Conservation (phyloP, 1,140 invertebrate species). For the Anagrus nilaparvatae region DNA sequence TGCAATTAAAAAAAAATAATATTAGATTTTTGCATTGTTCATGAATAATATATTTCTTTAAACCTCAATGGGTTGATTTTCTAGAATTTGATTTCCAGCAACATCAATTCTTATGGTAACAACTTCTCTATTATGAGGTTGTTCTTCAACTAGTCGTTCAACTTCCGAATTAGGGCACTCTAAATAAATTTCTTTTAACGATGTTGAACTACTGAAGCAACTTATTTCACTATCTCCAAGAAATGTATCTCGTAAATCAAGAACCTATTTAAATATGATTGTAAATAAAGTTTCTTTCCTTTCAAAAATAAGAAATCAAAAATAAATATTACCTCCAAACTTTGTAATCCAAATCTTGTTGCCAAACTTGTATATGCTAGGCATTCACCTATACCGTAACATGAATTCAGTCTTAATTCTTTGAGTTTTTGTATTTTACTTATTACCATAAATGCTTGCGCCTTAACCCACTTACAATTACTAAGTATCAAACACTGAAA, state of each 20-base stretch:
- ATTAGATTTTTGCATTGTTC: too few species aligned
- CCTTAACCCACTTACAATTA: conserved; percentile 59
- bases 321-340: conserved; percentile 44
- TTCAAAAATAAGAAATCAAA: not conserved
- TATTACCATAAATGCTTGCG: conserved; percentile 55
- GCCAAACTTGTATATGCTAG: conserved; percentile 65
- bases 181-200: conserved; percentile 51
- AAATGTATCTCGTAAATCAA: conserved; percentile 55
- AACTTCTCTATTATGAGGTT: conserved; percentile 12
- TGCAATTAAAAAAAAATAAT: conserved; percentile 17
- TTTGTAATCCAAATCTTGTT: conserved; percentile 58
- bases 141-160: conserved; percentile 14
- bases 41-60: conserved; percentile 3
- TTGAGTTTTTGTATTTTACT: conserved; percentile 55
- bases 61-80: not conserved
- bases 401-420: conserved; percentile 50
- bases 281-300: not conserved
- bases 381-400: conserved; percentile 53
- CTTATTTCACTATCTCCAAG: conserved; percentile 58
- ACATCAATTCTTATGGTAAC: too few species aligned
- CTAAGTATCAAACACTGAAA: conserved; percentile 53
- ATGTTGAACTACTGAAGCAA: conserved; percentile 51
- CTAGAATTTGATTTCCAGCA: too few species aligned
- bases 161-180: conserved; percentile 38
- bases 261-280: conserved; percentile 33